phyloP scores from a whole-genome alignment of 2,797 vertebrate species.

The Chelonia mydas region DNA sequence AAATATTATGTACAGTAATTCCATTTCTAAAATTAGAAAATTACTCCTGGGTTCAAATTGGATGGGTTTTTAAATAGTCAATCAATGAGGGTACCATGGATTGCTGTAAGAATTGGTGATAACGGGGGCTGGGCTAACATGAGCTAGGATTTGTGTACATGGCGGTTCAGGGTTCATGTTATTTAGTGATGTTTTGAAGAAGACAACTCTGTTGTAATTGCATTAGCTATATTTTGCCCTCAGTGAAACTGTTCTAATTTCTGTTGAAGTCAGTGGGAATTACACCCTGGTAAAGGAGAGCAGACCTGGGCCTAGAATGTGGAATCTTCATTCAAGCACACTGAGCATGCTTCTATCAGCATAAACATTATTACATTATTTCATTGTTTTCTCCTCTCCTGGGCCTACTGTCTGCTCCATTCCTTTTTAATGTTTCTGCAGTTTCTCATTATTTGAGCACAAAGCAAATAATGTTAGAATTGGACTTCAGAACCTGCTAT shows the following conservation, averaged over 20 bases:
- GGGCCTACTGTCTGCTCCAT: rapidly evolving
- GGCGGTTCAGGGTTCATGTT: neutral
- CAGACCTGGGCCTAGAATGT: neutral
- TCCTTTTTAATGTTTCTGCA: slow-evolving; percentile 11
- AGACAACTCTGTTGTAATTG: neutral
- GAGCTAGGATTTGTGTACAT: neutral
- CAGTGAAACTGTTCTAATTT: neutral
- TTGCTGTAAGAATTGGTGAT: neutral
- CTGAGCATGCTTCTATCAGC: neutral
- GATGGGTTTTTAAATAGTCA: neutral
- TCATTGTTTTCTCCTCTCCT: neutral
- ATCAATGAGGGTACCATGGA: neutral
- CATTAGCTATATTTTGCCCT: neutral
- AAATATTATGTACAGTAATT: neutral
- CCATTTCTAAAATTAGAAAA: slow-evolving; percentile 20
- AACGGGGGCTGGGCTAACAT: neutral
- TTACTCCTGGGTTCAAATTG: neutral
- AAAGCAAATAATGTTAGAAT: neutral
- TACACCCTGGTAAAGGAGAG: neutral
- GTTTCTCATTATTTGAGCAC: rapidly evolving
- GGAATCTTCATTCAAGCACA: neutral
- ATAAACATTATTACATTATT: neutral
- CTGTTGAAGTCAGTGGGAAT: neutral
- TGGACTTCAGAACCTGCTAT: neutral
- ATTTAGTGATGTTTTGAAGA: neutral